phyloP scores from a whole-genome alignment of 2,888 invertebrate species.

The Notodonta dromedarius region DNA sequence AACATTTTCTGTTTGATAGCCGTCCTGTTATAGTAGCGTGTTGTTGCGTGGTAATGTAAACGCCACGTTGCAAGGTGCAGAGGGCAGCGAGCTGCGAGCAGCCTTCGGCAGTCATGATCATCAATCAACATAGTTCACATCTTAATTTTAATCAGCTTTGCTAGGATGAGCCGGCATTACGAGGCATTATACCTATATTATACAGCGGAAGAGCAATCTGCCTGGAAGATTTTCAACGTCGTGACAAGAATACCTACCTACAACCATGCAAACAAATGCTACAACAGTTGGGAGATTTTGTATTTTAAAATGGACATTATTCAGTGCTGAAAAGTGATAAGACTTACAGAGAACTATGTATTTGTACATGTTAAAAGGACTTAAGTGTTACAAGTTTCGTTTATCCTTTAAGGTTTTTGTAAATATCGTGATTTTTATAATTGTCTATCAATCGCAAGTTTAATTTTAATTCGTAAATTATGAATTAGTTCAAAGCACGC shows the following conservation, averaged over 20 bases:
- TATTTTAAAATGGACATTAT: constrained; percentile 26
- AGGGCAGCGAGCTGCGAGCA: constrained; percentile 27
- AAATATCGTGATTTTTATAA: constrained; percentile 44
- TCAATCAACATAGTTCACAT: constrained; percentile 57
- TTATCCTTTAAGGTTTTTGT: constrained; percentile 33
- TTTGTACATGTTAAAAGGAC: constrained; percentile 41
- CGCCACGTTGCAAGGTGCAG: constrained; percentile 53
- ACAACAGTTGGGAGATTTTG: constrained; percentile 26
- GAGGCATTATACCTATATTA: constrained; percentile 50
- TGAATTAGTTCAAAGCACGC: constrained; percentile 37
- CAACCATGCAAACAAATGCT: constrained; percentile 14
- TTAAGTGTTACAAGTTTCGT: constrained; percentile 36
- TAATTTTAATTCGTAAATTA: constrained; percentile 28
- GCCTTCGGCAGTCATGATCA: constrained; percentile 51
- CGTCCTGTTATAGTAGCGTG: constrained; percentile 65
- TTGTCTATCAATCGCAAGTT: constrained; percentile 35
- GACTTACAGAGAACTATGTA: constrained; percentile 31
- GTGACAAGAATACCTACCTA: constrained; percentile 9
- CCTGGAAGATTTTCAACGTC: constrained; percentile 23
- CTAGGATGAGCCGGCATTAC: constrained; percentile 66
- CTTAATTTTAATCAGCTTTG: constrained; percentile 70
- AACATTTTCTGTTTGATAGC: constrained; percentile 76
- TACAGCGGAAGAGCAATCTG: constrained; percentile 48
- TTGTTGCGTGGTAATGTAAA: constrained; percentile 76
- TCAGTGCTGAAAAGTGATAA: constrained; percentile 45